Base-by-base conservation (phyloP, 2,113 vertebrate genomes). In the Ovis canadensis region DNA sequence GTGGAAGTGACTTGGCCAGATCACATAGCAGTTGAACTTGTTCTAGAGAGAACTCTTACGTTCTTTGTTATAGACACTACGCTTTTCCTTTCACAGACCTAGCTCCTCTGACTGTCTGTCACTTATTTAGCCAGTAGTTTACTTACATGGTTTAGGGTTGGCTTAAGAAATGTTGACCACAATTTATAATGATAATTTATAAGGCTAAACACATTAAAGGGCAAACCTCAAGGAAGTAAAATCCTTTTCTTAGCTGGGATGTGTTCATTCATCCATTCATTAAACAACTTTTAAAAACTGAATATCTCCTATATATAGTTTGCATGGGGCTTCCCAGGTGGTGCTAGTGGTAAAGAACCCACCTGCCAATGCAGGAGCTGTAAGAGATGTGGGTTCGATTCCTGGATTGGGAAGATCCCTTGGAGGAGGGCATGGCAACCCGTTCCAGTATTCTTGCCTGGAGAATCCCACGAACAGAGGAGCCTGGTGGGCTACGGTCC, bases 181-280 rank as follows among this genome's bases (percentile, higher is more conserved):
- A 55, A 14, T 80, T 88, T 94, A 54, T 43, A 80, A 60, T 81
- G 17, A 82, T 64, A 91, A 67, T 77, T 81, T 86, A 36, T 90
- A 96, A 92, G 27, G 31, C 90, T 81, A 77, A 93, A 95, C 33
- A 82, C 33, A 87, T 90, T 93, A 74, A 90, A 95, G 36, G 62
- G 33, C 36, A 96, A 93, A 90, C 36, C 36, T 92, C 85, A 96
- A 92, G 64, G 88, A 92, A 92, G 31, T 97, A 91, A 85, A 12
- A 92, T 86, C 31, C 43, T 97, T 88, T 92, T 8, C 17, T 97
- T 94, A 96, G 48, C 40, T 78, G 52, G 90, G 52, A 87, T 92
- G 8, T 78, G 23, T 6, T 77, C 27, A 88, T 67, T 91, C 40
- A 77, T 77, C 48, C 40, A 83, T 62, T 90, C 25, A 77, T 33